Base-by-base conservation (phyloP, 2,797 vertebrate species). In the Neoniphon sammara region DNA sequence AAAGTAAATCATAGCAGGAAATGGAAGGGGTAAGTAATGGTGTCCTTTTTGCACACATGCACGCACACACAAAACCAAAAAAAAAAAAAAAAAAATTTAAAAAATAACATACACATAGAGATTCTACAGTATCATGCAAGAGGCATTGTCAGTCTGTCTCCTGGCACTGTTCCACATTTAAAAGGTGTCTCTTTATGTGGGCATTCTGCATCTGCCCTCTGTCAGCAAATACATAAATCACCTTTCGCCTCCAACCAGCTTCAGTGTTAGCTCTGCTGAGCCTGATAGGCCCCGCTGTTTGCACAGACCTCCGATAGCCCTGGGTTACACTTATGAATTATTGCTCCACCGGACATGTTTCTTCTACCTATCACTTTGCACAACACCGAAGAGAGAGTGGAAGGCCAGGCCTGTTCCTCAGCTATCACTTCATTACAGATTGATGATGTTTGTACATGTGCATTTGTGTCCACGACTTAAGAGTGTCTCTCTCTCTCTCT, bases 291-390 rank as follows among this genome's bases (percentile, higher is more conserved):
- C 59, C 42, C 11, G 5, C 57, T 87, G 86, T 88, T 89, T 90
- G 85, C 69, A 53, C 70, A 71, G 77, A 72, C 73, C 77, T 82
- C 72, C 58, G 62, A 82, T 78, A 79, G 69, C 77, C 78, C 1
- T 67, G 60, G 73, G 83, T 87, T 84, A 77, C 73, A 75, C 69
- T 72, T 85, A 58, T 87, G 71, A 91, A 85, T 86, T 75, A 86
- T 85, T 82, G 69, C 79, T 82, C 42, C 34, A 71, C 75, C 66
- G 31, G 42, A 74, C 64, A 59, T 67, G 70, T 58, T 67, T 21
- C 14, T 46, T 68, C 65, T 64, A 54, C 66, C 73, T 71, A 70
- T 73, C 67, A 65, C 77, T 71, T 78, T 68, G 57, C 69, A 63
- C 63, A 65, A 66, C 70, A 36, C 56, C 12, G 53, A 62, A 46